Evolutionary conservation across 2,113 vertebrate genomes (phyloP), one percentile per base, ranked within the genome.

Genomic region (Trogon melanurus): DNA sequence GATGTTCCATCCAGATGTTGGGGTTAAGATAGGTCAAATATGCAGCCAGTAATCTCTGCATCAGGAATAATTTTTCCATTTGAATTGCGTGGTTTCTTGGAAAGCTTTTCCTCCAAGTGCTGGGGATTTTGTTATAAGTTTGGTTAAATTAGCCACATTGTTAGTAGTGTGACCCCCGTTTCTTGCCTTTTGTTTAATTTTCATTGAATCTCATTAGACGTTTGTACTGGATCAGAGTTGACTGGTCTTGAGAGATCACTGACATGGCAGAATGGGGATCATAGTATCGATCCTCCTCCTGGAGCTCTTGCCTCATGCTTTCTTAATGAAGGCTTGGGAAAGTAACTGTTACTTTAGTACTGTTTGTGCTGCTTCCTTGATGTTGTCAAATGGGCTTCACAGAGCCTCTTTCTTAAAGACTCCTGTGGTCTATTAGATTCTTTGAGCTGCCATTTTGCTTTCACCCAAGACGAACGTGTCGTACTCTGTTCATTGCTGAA

Each of bases 221-320:
- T 88, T 61, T 60, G 19, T 65, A 32, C n/a, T 70, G 6, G 47
- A 47, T 92, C 70, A 45, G 50, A 79, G 15, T 25, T 69, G 54
- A 10, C 45, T 82, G 34, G 15, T 76, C 13, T 50, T 50, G 29
- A 13, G 72, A 78, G 48, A 44, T 71, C 25, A 26, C 50, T 71
- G 17, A 48, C 0, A 0, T 18, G 64, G 21, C 48, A 84, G n/a
- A 67, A 29, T 20, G 0, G 7, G 47, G 32, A 60, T 62, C 18
- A 6, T 53, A 10, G 13, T 56, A 5, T 9, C 36, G 45, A 41
- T 81, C 19, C 7, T 69, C 5, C 13, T 56, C 5, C 60, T 54
- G n/a, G 38, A 88, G 36, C 41, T 72, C 26, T 72, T 85, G 34
- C 36, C 5, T 75, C 7, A 1, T 64, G 18, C 14, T 29, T 79